Base-by-base conservation (phyloP, 2,113 vertebrate genomes). In the cattle (Bos taurus) region DNA sequence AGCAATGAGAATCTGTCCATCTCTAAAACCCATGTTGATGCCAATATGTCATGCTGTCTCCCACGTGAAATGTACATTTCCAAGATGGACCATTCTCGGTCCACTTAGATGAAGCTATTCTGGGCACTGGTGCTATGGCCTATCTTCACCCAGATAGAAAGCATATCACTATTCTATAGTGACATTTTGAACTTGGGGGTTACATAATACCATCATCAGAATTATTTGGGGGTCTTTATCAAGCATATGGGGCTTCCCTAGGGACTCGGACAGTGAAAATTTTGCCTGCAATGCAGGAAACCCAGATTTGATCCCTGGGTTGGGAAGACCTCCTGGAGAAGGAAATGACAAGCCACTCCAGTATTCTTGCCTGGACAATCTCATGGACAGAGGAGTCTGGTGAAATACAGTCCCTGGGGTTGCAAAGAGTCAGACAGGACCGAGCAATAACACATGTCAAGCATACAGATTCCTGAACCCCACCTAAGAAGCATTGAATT, bases 361-460 rank as follows among this genome's bases (percentile, higher is more conserved):
- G 23, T 26, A 43, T 43, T 77, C 1, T 77, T 77, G 71, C 71
- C 71, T 77, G 23, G 23, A 77, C 23, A 77, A 43, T 77, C 71
- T 23, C 71, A 77, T 77, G 71, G 40, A 43, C 71, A 43, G 40
- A 77, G 6, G 71, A 43, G 71, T 43, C 71, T 77, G 23, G 12
- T 77, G 71, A 43, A 9, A 43, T 26, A 77, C 71, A 43, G 23
- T 43, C 71, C 40, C 21, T 77, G 71, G 23, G 71, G 40, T 77
- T 43, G 71, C 23, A 26, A 25, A 77, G 71, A 77, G 6, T 77
- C 36, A 43, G 40, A 77, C 1, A 77, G 36, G 40, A 77, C 40
- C 7, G 25, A 77, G 19, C 0, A 0, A 71, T 71, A 71, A 71
- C 19, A 23, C n/a, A 12, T 3, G 10, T 23, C 67, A 40, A 40